These are phyloP conservation scores for Arvicanthis niloticus DNA, from an alignment of 2,113 vertebrate genomes.

Conservation along the genomic window DNA sequence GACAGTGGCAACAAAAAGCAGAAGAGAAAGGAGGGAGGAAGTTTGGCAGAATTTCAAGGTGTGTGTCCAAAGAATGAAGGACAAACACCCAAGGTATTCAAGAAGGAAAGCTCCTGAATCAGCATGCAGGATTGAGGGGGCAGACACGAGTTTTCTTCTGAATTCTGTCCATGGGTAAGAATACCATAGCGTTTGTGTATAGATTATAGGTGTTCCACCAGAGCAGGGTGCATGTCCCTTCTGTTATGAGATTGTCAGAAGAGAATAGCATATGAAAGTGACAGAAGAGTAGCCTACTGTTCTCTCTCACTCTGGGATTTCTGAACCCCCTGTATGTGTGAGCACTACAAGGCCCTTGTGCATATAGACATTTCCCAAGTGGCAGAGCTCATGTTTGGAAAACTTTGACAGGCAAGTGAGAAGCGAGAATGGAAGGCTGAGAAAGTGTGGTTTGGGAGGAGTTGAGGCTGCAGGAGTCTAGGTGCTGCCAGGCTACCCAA, in stretches of 20 bases:
- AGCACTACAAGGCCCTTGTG: background rate
- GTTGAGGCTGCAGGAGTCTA: background rate
- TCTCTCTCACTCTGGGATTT: background rate
- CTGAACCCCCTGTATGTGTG: too few relatives aligned
- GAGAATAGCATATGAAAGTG: too few relatives aligned
- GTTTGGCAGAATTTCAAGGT: background rate
- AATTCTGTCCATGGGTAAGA: too few relatives aligned
- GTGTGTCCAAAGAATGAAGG: too few relatives aligned
- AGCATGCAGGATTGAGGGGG: background rate
- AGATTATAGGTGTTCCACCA: background rate
- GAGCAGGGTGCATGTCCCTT: background rate
- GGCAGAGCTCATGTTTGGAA: background rate
- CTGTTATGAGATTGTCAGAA: background rate
- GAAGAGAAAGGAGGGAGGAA: background rate
- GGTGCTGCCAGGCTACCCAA: background rate
- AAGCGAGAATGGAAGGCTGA: background rate
- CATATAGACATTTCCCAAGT: too few relatives aligned
- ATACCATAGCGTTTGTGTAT: background rate
- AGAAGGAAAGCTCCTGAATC: too few relatives aligned
- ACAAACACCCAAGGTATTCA: accelerated
- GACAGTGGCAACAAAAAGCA: too few relatives aligned
- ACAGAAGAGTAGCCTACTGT: too few relatives aligned
- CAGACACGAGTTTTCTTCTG: background rate
- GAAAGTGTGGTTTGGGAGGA: background rate
- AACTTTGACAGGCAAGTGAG: background rate